Conservation (phyloP, 1,140 invertebrate species). For the Leptopilina boulardi region DNA sequence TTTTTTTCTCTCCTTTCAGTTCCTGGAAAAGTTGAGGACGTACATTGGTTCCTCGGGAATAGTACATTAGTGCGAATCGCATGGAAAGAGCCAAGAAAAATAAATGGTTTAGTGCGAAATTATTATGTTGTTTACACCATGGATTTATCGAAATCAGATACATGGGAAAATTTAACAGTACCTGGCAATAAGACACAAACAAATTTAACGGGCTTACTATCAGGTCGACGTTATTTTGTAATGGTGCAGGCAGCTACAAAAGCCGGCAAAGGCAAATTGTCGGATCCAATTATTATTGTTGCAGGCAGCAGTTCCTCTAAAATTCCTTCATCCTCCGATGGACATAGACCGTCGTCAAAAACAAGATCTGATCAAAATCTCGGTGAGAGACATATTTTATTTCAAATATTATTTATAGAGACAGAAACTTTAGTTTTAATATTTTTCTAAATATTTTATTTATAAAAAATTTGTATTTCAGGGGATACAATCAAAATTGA, state of each 20-base stretch:
- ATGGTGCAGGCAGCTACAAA: conserved; percentile 76
- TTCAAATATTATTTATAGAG: too few species aligned
- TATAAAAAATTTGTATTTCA: too few species aligned
- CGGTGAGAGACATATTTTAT: too few species aligned
- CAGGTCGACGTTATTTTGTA: conserved; percentile 76
- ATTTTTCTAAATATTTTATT: too few species aligned
- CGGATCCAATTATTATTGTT: conserved; percentile 69
- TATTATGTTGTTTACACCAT: conserved; percentile 74
- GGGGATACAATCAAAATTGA: too few species aligned
- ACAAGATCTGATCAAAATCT: conserved; percentile 70
- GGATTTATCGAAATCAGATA: conserved; percentile 63
- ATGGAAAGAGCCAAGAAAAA: conserved; percentile 75
- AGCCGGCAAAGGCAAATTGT: conserved; percentile 75
- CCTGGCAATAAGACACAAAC: conserved; percentile 68
- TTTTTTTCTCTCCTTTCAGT: conserved; percentile 63
- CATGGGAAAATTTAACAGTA: conserved; percentile 72
- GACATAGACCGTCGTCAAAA: conserved; percentile 63
- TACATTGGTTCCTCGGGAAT: conserved; percentile 75
- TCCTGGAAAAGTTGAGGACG: conserved; percentile 74
- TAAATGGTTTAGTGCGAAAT: conserved; percentile 74
- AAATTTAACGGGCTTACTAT: conserved; percentile 70
- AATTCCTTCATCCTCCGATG: conserved; percentile 59
- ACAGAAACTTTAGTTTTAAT: too few species aligned
- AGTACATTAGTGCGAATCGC: conserved; percentile 72
- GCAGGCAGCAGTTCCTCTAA: conserved; percentile 62